A percentile compares a stretch with the other conserved stretches of the same genome.
phyloP scores from a whole-genome alignment of 2,113 vertebrate genomes.

The Saiga tatarica region DNA sequence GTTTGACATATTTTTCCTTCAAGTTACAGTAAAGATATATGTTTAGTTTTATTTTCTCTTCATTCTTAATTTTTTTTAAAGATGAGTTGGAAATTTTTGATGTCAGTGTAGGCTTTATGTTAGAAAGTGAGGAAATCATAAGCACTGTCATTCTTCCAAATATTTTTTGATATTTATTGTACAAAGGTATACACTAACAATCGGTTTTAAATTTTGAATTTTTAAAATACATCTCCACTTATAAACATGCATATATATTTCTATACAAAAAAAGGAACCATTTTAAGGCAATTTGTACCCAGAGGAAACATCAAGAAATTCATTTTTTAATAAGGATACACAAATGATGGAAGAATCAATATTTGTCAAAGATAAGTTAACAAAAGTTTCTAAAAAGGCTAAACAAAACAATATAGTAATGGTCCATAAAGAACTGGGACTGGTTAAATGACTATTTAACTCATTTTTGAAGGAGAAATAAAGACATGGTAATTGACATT shows the following conservation, averaged over 20 bases:
- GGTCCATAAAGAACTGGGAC: not conserved
- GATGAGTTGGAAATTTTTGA: not conserved
- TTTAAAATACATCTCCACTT: not conserved
- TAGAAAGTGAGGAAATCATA: not conserved
- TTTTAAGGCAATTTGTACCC: not conserved
- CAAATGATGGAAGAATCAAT: not conserved
- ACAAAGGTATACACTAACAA: not conserved
- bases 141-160: not conserved
- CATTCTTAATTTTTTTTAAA: not conserved
- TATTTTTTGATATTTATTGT: not conserved
- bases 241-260: not conserved
- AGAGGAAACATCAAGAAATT: not conserved
- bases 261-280: not conserved
- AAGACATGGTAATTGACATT: not conserved
- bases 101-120: not conserved
- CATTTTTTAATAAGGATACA: not conserved
- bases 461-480: not conserved
- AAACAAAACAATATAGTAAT: not conserved
- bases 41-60: not conserved
- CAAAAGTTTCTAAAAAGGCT: not conserved
- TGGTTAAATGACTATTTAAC: not conserved
- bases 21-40: not conserved
- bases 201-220: not conserved
- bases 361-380: not conserved
- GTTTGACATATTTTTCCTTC: not conserved